Percentiles rank a stretch among this genome's conserved stretches.
phyloP scores from a whole-genome alignment of 2,113 vertebrate species.

The Perognathus longimembris region DNA sequence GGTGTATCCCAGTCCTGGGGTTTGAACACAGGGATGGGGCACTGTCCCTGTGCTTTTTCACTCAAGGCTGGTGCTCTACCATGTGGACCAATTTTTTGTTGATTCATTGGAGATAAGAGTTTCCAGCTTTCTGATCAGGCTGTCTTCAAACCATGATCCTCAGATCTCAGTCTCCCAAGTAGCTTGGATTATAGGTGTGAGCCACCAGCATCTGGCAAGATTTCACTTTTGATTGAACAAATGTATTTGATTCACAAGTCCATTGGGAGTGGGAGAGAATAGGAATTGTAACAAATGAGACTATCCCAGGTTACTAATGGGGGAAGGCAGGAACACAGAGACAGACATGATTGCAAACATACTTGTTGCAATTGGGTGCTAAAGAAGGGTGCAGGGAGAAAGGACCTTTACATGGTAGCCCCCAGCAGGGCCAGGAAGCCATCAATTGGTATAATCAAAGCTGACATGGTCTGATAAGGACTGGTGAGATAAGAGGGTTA shows the following conservation, averaged over 20 bases:
- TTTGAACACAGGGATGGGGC: no score
- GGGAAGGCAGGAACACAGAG: not conserved
- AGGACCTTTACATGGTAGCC: not conserved
- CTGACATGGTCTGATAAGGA: not conserved
- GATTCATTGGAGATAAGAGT: no score
- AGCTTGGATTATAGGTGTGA: no score
- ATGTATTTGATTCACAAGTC: not conserved
- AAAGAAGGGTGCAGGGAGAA: not conserved
- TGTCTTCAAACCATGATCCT: no score
- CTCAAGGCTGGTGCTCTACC: no score
- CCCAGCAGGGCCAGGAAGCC: no score
- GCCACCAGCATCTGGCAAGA: not conserved
- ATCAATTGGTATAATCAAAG: no score
- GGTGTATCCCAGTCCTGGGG: no score
- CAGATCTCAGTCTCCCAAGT: no score
- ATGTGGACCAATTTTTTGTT: no score
- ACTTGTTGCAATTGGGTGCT: not conserved
- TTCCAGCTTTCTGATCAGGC: no score
- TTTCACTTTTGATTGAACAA: slow-evolving; percentile 18
- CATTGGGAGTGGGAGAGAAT: not conserved
- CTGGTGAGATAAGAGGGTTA: not conserved
- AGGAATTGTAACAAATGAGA: not conserved
- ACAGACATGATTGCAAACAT: not conserved
- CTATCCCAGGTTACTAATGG: not conserved
- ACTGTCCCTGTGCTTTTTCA: no score